Evolutionary conservation across 2,113 vertebrate species (phyloP), one percentile per base, ranked within the genome.

Genomic region (Labeo catla): DNA sequence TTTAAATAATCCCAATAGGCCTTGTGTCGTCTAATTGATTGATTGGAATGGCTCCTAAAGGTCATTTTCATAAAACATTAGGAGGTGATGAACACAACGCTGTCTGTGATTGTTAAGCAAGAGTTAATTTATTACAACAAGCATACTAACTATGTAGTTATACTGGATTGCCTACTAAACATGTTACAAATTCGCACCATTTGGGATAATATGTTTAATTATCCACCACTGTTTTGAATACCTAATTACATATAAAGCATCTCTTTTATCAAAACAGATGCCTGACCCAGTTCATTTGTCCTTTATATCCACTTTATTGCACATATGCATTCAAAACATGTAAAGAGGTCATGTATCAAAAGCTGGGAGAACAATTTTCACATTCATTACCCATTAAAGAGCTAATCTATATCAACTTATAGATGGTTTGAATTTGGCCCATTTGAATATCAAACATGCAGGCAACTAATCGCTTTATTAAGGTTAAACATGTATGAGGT

Each of bases 1-100:
- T 94, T 93, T 94, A 95, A 95, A 95, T 94, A 95, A 95, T 94
- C 95, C 94, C 94, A 93, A 92, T 92, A 92, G 94, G 90, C 93
- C 87, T 86, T 89, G 88, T 91, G 90, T 90, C 84, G 90, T 59
- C 86, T 90, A 92, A 91, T 90, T 94, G 94, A 95, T 94, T 94
- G 94, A 95, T 95, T 91, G 92, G 93, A 93, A 81, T 88, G 84
- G 89, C 91, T 92, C 92, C 91, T 93, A 95, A 95, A 95, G 95
- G 95, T 95, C 94, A 94, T 34, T 93, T 92, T 91, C 93, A 95
- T 95, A 94, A 95, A 95, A 94, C 94, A 95, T 93, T 87, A 91
- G 92, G 85, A 88, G 90, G 92, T 94, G 93, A 94, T 94, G 94
- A 95, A 94, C 93, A 92, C 91, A 85, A 84, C 85, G 89, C 87